phyloP scores from a whole-genome alignment of 2,888 invertebrate genomes.

The Acronicta leporina region DNA sequence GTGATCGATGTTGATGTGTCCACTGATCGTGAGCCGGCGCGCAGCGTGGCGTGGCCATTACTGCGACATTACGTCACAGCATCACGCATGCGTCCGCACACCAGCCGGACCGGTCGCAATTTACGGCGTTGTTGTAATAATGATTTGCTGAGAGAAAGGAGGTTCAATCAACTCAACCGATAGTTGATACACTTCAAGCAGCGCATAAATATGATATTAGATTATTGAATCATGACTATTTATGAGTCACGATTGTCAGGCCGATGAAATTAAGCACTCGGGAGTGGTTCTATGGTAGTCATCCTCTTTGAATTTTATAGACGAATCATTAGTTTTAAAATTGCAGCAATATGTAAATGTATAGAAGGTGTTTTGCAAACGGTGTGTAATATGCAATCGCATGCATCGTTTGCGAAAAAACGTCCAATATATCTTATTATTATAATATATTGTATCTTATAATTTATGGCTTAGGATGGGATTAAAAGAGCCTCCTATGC shows the following conservation, averaged over 20 bases:
- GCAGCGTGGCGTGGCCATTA: slow-evolving; percentile 30
- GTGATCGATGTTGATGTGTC: slow-evolving; percentile 17
- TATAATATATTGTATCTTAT: too few species aligned
- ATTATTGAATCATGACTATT: slow-evolving; percentile 14
- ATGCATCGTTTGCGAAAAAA: neutral
- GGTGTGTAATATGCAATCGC: too few species aligned
- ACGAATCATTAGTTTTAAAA: too few species aligned
- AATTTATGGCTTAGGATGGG: neutral
- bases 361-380: too few species aligned
- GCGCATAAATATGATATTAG: slow-evolving; percentile 18
- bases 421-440: too few species aligned
- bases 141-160: slow-evolving; percentile 49
- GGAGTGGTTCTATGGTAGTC: too few species aligned
- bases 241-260: neutral
- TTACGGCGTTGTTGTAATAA: slow-evolving; percentile 42
- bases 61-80: slow-evolving; percentile 47
- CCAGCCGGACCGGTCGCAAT: slow-evolving; percentile 42
- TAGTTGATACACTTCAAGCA: slow-evolving; percentile 22
- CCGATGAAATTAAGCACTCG: neutral
- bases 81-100: slow-evolving; percentile 36
- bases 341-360: too few species aligned
- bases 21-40: slow-evolving; percentile 11
- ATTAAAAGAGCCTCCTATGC: slow-evolving; percentile 1
- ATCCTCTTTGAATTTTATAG: too few species aligned
- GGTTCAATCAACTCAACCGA: slow-evolving; percentile 31